Percentiles rank a stretch among this genome's conserved stretches.
Conservation (phyloP, 1,140 invertebrate genomes). For the Mya arenaria region DNA sequence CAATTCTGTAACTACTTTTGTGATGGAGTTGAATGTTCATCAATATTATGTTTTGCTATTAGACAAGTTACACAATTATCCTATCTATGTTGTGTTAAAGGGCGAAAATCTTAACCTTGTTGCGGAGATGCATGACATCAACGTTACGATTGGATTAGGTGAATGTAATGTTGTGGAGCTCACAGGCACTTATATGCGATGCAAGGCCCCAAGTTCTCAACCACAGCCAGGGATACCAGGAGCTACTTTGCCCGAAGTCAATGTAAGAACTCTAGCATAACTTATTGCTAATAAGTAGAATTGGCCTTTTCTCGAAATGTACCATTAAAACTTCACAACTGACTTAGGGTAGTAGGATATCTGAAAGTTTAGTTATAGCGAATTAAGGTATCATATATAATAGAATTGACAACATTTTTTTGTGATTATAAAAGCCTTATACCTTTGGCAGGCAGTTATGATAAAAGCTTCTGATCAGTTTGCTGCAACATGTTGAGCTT, state of each 20-base stretch:
- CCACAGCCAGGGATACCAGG: not conserved
- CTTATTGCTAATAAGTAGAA: not conserved
- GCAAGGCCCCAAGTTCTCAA: not conserved
- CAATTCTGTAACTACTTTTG: not conserved
- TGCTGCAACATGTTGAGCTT: too few species aligned
- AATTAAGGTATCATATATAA: not conserved
- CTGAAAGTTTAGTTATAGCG: not conserved
- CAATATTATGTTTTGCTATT: not conserved
- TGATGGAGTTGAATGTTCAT: too few species aligned
- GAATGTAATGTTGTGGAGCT: not conserved
- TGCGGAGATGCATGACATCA: not conserved
- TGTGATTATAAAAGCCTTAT: not conserved
- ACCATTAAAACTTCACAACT: not conserved
- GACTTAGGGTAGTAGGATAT: not conserved
- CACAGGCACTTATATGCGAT: not conserved
- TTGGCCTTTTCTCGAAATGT: not conserved
- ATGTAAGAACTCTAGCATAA: constrained; percentile 4
- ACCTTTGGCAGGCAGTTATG: not conserved
- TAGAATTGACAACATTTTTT: not conserved
- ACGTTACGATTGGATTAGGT: not conserved
- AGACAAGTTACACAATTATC: not conserved
- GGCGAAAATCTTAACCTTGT: constrained; percentile 7
- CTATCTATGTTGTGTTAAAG: not conserved
- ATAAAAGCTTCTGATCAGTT: too few species aligned
- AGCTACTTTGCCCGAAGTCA: not conserved